Percentiles rank a stretch among this genome's conserved stretches.
phyloP scores from a whole-genome alignment of 2,797 vertebrate species.

The Diglossa cyanea region DNA sequence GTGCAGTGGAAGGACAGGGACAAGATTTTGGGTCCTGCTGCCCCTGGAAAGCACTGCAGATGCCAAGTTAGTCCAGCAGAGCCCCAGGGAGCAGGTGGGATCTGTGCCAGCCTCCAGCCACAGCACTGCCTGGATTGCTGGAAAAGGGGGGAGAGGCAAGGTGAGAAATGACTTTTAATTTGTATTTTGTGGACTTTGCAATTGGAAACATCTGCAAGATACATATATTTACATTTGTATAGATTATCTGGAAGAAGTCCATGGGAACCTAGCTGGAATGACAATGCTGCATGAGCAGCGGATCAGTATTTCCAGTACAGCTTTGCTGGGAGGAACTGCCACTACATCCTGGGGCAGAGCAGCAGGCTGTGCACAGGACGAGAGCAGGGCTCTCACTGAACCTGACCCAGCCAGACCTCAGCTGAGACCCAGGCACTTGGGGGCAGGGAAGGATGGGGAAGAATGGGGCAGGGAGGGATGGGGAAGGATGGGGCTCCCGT shows the following conservation, averaged over 20 bases:
- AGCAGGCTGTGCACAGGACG: not conserved
- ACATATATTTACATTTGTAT: not conserved
- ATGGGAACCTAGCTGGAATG: not conserved
- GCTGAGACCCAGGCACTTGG: not conserved
- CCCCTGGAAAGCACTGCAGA: not conserved
- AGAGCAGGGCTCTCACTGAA: not conserved
- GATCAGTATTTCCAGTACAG: not conserved
- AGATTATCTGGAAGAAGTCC: not conserved
- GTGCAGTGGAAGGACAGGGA: not conserved
- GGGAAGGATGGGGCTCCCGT: not conserved
- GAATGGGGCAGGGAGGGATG: not conserved
- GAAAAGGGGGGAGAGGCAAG: not conserved
- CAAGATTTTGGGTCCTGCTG: accelerated
- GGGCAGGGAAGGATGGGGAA: not conserved
- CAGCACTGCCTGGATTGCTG: not conserved
- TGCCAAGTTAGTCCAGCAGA: not conserved
- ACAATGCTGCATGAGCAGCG: not conserved
- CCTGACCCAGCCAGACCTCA: not conserved
- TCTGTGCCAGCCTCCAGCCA: not conserved
- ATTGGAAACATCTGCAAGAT: not conserved
- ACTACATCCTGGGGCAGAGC: accelerated
- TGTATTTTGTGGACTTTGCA: not conserved
- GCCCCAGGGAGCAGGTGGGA: not conserved
- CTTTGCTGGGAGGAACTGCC: not conserved
- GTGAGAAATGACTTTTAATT: not conserved